Evolutionary conservation across 2,113 vertebrate species (phyloP), one percentile per base, ranked within the genome.

Genomic region (Nymphicus hollandicus): DNA sequence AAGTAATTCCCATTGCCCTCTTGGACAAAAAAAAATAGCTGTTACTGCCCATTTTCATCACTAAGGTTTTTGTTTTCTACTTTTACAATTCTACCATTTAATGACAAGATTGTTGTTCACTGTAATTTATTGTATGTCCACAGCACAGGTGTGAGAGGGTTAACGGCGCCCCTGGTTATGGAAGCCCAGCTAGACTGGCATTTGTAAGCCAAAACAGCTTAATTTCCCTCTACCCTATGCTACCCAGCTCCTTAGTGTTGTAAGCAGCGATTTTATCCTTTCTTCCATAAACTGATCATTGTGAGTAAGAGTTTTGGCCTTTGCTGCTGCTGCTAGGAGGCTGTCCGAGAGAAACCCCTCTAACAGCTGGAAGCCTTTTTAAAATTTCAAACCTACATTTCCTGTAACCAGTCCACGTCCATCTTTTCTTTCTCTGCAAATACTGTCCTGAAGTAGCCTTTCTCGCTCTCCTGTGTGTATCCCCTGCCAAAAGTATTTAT

Each of bases 401-500:
- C 43, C 33, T 63, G 25, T 41, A n/a, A 90, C 71, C 82, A 63
- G 28, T 72, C 60, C 55, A 44, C 1, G 4, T 86, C 41, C 43
- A 63, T 92, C 76, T 81, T 95, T 86, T 88, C 77, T 88, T 90
- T 39, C 68, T 53, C 17, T 63, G 53, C 58, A 73, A 63, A 77
- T 43, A 11, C 27, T 95, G 95, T 65, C 94, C 94, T 92, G 46
- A 90, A 83, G 82, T 95, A 88, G 92, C 94, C 88, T 93, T 93
- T 90, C 82, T 60, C 3, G 0, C 73, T 76, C 71, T 90, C 76
- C 72, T 78, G 46, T 77, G 25, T 65, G 64, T 61, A n/a, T 73
- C 19, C 74, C 31, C 44, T 85, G 95, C 95, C 94, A 96, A 17
- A 93, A 91, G 37, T 95, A 95, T 95, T 97, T 93, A 70, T 94